Evolutionary conservation across 2,888 invertebrate species (phyloP), one percentile per base, ranked within the genome.

Genomic region (Lomographa bimaculata): DNA sequence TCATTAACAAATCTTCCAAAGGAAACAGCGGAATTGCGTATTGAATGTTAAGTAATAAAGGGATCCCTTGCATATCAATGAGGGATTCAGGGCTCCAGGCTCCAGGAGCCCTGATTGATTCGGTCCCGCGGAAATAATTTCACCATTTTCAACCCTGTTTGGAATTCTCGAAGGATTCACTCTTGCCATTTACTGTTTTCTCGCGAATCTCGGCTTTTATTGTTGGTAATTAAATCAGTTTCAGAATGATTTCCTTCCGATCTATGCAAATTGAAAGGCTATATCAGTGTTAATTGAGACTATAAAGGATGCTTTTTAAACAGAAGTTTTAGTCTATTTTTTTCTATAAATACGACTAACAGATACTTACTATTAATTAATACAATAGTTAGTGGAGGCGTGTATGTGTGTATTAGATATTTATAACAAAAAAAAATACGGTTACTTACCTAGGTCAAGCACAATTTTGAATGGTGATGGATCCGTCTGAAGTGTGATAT

Each of bases 11-110:
- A 63, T 59, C 48, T 60, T 68, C 61, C 57, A 63, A 65, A 68
- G 65, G 64, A 71, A 74, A 71, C 62, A 60, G 57, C 62, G 58
- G 62, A 59, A 61, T 62, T 64, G 62, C 58, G 71, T 74, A 82
- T 79, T 74, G 72, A 79, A 79, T 74, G 73, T 68, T 67, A 67
- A 67, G 75, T 73, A 82, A 81, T 80, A 81, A 62, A 82, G 72
- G 75, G 65, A 75, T 69, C 70, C 65, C 78, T 75, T 80, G 79
- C 80, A 82, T 82, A 77, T 77, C 69, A 82, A 83, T 82, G 75
- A 83, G 72, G 57, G 56, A 59, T 65, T 54, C 56, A 64, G 69
- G 60, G 59, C 71, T 76, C 71, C 69, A 66, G 60, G 60, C 68
- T 68, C 19, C n/a, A n/a, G 25, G 23, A 8, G 42, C 30, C 36